Evolutionary conservation across 2,888 invertebrate species (phyloP).

Genomic region (Pristionchus fissidentatus): DNA sequence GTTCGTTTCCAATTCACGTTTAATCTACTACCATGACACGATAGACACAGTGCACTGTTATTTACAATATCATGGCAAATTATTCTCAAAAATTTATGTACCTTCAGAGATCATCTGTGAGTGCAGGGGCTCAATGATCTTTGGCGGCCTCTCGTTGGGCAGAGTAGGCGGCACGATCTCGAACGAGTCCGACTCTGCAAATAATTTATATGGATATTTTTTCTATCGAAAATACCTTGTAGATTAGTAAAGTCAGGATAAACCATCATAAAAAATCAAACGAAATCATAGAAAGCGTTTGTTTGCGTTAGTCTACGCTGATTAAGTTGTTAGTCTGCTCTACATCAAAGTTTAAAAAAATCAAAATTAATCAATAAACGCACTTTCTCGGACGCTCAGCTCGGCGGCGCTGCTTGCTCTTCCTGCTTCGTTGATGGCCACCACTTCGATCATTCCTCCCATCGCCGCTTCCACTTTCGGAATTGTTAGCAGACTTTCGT

Average conservation of each 20-base stretch:
- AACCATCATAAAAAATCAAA: background rate
- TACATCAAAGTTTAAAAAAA: background rate
- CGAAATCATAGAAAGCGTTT: slow-evolving; percentile 28
- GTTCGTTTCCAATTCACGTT: no score
- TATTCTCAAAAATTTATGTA: background rate
- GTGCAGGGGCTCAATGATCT: slow-evolving; percentile 65
- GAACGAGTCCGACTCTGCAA: slow-evolving; percentile 51
- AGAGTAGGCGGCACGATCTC: slow-evolving; percentile 65
- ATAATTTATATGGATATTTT: background rate
- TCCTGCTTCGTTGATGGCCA: slow-evolving; percentile 65
- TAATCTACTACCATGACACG: no score
- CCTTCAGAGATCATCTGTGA: slow-evolving; percentile 62
- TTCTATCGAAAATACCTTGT: background rate
- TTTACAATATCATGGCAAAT: background rate
- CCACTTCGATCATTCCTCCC: slow-evolving; percentile 63
- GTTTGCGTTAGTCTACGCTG: background rate
- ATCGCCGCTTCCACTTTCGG: slow-evolving; percentile 53
- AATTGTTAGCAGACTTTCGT: slow-evolving; percentile 62
- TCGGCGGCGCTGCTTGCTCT: slow-evolving; percentile 59
- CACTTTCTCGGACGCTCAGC: slow-evolving; percentile 56
- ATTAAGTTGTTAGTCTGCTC: background rate
- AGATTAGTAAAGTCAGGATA: background rate
- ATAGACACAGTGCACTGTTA: background rate
- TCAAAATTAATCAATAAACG: slow-evolving; percentile 50
- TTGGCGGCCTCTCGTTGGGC: slow-evolving; percentile 65